Conservation (phyloP, 2,113 vertebrate genomes). For the Corythaixoides concolor region DNA sequence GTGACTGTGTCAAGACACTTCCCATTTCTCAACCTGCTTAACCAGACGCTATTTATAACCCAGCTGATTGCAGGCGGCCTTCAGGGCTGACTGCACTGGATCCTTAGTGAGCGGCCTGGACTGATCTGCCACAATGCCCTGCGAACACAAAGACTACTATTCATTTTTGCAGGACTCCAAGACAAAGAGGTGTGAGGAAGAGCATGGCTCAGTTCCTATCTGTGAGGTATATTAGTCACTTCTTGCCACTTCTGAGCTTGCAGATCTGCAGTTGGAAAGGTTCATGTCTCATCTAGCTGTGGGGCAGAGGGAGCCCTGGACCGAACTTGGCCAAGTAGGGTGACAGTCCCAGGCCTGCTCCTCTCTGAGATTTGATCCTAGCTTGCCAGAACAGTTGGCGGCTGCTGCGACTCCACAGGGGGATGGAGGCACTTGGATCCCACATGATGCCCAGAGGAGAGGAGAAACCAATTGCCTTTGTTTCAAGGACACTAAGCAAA, state of each 20-base stretch:
- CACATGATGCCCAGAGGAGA: slow-evolving; percentile 46
- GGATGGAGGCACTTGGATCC: slow-evolving; percentile 27
- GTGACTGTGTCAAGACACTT: not conserved
- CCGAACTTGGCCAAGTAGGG: not conserved
- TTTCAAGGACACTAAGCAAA: slow-evolving; percentile 55
- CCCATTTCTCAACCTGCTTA: not conserved
- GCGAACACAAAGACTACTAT: not conserved
- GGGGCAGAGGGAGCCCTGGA: not conserved
- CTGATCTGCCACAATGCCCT: too few species aligned
- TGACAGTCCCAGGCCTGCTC: not conserved
- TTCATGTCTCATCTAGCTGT: not conserved
- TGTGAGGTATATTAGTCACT: not conserved
- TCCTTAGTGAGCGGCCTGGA: not conserved
- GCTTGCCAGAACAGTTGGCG: not conserved
- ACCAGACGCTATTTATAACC: not conserved
- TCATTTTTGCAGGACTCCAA: not conserved
- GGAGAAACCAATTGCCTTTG: slow-evolving; percentile 55
- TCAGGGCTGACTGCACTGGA: not conserved
- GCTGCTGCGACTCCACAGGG: not conserved
- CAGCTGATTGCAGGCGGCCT: not conserved
- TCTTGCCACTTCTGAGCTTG: not conserved
- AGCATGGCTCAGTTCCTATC: not conserved
- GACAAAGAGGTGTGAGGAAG: not conserved
- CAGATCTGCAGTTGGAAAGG: not conserved
- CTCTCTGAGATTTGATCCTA: not conserved